phyloP scores from a whole-genome alignment of 2,888 invertebrate genomes.

The Chymomyza procnemis region DNA sequence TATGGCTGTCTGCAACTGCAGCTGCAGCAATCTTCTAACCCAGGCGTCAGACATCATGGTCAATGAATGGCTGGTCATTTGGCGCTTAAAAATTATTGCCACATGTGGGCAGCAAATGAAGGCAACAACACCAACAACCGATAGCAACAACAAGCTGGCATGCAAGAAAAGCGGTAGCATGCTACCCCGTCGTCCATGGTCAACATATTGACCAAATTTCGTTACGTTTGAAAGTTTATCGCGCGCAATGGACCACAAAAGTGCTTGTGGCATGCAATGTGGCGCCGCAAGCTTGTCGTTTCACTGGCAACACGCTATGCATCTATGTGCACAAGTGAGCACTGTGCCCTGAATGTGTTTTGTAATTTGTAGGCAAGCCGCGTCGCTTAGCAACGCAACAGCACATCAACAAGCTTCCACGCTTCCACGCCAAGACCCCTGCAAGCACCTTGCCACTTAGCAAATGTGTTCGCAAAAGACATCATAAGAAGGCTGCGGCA shows the following conservation, averaged over 20 bases:
- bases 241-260: conserved; percentile 48
- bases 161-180: neutral
- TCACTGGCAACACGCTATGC: conserved; percentile 10
- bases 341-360: neutral
- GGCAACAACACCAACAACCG: conserved; percentile 41
- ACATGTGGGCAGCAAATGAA: conserved; percentile 65
- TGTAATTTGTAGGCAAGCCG: conserved; percentile 66
- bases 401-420: conserved; percentile 27
- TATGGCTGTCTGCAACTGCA: neutral
- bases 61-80: conserved; percentile 73
- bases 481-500: neutral
- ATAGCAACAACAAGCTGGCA: conserved; percentile 20
- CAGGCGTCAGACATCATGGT: conserved; percentile 68
- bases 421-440: neutral
- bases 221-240: conserved; percentile 66
- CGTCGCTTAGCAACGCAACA: conserved; percentile 28
- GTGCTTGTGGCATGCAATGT: conserved; percentile 26
- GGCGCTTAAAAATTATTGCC: conserved; percentile 71
- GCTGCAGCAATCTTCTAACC: conserved; percentile 22
- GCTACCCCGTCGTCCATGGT: conserved; percentile 45
- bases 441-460: neutral
- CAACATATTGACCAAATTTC: conserved; percentile 66
- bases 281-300: conserved; percentile 29
- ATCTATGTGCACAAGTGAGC: conserved; percentile 4
- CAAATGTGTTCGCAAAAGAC: neutral